Conservation (phyloP, 2,113 vertebrate species). For the Physeter macrocephalus region DNA sequence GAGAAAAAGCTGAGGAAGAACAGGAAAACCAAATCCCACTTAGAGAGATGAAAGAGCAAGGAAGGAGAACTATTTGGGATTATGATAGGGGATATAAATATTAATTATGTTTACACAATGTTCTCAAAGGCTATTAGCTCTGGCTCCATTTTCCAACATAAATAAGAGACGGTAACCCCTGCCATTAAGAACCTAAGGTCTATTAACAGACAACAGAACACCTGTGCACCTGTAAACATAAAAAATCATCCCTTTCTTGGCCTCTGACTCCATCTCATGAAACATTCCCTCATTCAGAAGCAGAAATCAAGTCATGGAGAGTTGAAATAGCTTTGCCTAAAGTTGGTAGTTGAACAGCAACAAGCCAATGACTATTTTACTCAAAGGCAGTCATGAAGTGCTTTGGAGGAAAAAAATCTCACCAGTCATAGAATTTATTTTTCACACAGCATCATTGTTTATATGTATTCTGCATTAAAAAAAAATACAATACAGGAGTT, state of each 20-base stretch:
- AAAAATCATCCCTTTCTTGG: not conserved
- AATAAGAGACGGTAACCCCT: slow-evolving; percentile 50
- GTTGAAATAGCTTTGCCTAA: not conserved
- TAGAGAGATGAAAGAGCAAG: not conserved
- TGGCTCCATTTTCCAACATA: slow-evolving; percentile 27
- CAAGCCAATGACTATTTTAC: not conserved
- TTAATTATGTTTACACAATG: slow-evolving; percentile 30
- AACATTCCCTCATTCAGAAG: not conserved
- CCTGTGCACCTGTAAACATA: not conserved
- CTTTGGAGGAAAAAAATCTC: not conserved
- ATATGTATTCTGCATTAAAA: not conserved
- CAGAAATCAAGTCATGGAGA: not conserved
- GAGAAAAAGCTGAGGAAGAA: not conserved
- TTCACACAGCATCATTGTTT: not conserved
- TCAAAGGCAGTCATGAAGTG: not conserved
- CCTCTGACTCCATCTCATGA: not conserved
- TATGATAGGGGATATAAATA: slow-evolving; percentile 18
- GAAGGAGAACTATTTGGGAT: not conserved
- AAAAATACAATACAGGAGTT: not conserved
- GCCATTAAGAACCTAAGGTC: slow-evolving; percentile 16
- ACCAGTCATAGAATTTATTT: not conserved
- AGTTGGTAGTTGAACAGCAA: not conserved
- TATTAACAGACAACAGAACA: slow-evolving; percentile 15
- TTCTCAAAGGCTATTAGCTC: slow-evolving; percentile 37
- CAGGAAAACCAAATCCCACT: not conserved